Conservation (phyloP, 2,113 vertebrate species). For the Cottus gobio region DNA sequence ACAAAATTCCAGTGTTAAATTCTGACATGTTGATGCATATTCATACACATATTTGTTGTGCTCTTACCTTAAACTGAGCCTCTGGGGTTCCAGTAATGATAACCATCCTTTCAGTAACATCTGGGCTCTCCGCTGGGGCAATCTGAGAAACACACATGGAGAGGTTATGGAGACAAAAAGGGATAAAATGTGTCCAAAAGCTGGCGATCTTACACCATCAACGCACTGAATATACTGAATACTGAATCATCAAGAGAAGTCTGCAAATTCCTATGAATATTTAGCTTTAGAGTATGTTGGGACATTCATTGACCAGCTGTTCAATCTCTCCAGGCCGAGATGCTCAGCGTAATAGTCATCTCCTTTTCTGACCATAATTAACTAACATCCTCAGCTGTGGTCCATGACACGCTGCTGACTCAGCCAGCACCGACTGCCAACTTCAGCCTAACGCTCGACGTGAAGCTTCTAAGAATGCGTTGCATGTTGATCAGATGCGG, state of each 20-base stretch:
- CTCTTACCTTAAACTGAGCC: slow-evolving; percentile 94
- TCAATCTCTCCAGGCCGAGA: background rate
- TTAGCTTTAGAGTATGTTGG: slow-evolving; percentile 15
- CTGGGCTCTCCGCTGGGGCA: slow-evolving; percentile 91
- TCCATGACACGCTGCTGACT: slow-evolving; percentile 44
- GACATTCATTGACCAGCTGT: slow-evolving; percentile 27
- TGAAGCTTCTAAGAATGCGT: background rate
- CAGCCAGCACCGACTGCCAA: slow-evolving; percentile 16
- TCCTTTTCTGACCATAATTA: slow-evolving; percentile 28
- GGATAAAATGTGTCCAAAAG: background rate
- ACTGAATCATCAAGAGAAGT: slow-evolving; percentile 18
- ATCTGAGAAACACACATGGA: slow-evolving; percentile 82
- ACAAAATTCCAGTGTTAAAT: background rate
- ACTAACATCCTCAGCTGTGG: slow-evolving; percentile 41
- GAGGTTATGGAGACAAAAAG: slow-evolving; percentile 7
- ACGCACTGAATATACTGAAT: background rate
- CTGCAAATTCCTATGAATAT: background rate
- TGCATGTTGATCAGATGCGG: background rate
- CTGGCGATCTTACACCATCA: background rate
- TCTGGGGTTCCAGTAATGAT: slow-evolving; percentile 95
- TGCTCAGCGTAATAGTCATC: slow-evolving; percentile 36
- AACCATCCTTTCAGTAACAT: slow-evolving; percentile 91
- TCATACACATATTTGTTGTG: background rate
- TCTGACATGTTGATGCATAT: background rate
- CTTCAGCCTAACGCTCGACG: background rate